phyloP scores from a whole-genome alignment of 2,888 invertebrate species.

The Dynastes maya region DNA sequence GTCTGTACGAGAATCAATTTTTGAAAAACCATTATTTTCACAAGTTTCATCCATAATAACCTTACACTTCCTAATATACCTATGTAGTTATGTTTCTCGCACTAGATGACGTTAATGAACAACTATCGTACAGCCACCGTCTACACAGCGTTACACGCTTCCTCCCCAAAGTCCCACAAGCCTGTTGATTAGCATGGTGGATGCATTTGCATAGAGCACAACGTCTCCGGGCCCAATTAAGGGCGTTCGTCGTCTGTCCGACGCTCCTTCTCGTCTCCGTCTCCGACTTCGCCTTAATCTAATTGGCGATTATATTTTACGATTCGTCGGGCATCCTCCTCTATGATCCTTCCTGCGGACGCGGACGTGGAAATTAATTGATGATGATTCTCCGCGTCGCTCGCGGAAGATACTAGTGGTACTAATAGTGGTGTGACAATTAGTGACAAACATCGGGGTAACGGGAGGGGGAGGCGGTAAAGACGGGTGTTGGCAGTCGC shows the following conservation, averaged over 20 bases:
- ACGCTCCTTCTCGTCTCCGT: background rate
- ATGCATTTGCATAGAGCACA: background rate
- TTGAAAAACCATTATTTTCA: no score
- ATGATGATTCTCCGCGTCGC: background rate
- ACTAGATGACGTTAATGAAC: no score
- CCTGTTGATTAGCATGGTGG: constrained; percentile 29
- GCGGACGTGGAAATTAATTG: background rate
- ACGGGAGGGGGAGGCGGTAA: background rate
- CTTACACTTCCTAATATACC: no score
- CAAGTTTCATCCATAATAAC: no score
- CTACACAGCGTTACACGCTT: no score
- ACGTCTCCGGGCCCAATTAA: constrained; percentile 17
- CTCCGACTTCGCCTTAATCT: background rate
- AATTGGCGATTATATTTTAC: constrained; percentile 34
- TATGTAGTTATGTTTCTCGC: no score
- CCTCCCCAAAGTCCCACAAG: constrained; percentile 4
- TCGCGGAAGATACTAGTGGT: background rate
- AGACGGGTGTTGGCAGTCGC: background rate
- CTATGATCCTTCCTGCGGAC: background rate
- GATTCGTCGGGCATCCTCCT: background rate
- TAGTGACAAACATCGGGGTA: background rate
- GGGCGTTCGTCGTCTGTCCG: constrained; percentile 1
- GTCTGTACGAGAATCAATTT: no score
- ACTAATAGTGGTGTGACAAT: background rate
- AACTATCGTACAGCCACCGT: no score